phyloP scores from a whole-genome alignment of 2,797 vertebrate species.

The Eulemur mongoz region DNA sequence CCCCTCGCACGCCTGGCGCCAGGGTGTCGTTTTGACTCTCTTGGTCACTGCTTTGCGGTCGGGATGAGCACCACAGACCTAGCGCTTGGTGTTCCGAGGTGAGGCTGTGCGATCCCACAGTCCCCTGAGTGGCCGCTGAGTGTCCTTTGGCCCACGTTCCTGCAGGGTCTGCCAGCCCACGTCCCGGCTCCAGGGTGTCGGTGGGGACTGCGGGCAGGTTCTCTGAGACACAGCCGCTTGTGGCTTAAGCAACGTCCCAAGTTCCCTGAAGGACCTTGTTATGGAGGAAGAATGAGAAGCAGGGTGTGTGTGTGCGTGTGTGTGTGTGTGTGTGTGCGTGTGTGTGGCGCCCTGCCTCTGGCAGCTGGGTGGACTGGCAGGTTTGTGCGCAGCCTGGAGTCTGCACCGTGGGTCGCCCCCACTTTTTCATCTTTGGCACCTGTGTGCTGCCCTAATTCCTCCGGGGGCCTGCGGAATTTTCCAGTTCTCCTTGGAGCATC shows the following conservation, averaged over 20 bases:
- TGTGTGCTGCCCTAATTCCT: background rate
- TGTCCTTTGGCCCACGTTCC: background rate
- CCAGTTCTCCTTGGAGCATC: background rate
- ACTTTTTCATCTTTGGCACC: background rate
- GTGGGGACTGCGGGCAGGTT: background rate
- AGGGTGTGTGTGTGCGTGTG: no score
- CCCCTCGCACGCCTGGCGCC: background rate
- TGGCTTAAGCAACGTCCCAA: background rate
- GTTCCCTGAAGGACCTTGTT: background rate
- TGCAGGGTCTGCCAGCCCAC: background rate
- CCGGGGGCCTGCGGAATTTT: conserved; percentile 1
- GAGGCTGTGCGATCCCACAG: background rate
- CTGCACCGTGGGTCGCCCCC: background rate
- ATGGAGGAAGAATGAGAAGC: background rate
- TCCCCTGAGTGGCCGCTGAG: background rate
- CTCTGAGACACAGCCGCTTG: background rate
- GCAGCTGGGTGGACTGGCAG: no score
- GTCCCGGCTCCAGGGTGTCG: background rate
- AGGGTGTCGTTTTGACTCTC: background rate
- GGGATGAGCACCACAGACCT: background rate
- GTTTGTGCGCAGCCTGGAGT: background rate
- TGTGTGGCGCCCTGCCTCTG: background rate
- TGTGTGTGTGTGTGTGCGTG: no score
- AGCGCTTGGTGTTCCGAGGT: background rate
- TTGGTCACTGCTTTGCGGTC: background rate